Conservation (phyloP, 2,888 invertebrate species). For the Lasioglossum lativentre region DNA sequence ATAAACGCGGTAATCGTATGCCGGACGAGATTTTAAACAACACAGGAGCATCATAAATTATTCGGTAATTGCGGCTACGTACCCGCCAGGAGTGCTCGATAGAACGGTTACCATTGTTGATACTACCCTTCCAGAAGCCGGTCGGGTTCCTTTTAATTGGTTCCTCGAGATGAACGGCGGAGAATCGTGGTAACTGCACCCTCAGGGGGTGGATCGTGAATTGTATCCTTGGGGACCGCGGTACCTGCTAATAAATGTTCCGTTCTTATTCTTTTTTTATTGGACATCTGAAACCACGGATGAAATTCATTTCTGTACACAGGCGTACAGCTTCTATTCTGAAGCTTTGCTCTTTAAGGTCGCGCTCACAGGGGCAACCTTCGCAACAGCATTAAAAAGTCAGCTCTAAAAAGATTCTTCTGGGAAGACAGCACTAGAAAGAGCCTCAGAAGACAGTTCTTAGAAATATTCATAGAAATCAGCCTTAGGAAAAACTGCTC, state of each 20-base stretch:
- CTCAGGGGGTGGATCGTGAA: neutral
- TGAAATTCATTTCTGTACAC: neutral
- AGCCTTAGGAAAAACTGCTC: too few species aligned
- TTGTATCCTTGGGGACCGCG: neutral
- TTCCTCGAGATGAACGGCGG: neutral
- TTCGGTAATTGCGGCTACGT: neutral
- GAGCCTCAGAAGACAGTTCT: too few species aligned
- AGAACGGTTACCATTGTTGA: neutral
- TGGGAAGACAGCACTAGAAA: neutral
- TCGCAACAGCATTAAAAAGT: neutral
- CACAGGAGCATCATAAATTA: conserved; percentile 24
- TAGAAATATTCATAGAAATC: too few species aligned
- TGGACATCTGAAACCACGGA: neutral
- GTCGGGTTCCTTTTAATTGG: conserved; percentile 27
- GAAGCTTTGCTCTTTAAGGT: neutral
- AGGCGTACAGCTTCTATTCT: neutral
- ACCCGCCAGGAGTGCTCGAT: neutral
- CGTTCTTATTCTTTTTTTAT: neutral
- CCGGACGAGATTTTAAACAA: conserved; percentile 26
- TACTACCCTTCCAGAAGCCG: conserved; percentile 16
- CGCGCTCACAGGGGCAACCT: neutral
- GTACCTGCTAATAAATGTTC: neutral
- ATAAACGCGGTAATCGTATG: conserved; percentile 54
- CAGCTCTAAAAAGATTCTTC: too few species aligned
- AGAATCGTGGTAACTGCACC: conserved; percentile 18